A percentile compares a stretch with the other conserved stretches of the same genome.
These are phyloP conservation scores for Chloropsis hardwickii DNA, from an alignment of 2,113 vertebrate species.

Conservation along the genomic window DNA sequence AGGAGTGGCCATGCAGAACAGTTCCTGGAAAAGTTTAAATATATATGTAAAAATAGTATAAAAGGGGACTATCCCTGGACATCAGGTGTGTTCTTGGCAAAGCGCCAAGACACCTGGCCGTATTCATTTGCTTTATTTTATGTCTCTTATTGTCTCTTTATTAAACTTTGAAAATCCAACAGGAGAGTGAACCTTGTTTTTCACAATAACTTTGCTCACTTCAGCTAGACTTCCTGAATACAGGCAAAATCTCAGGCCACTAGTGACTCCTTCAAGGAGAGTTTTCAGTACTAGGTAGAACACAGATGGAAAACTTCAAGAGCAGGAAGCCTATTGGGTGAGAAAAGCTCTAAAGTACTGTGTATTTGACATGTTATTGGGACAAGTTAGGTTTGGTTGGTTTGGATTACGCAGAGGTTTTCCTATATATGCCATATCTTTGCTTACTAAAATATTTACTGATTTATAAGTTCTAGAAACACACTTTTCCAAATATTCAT, in stretches of 20 bases:
- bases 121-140: too few species aligned
- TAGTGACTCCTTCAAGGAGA: not conserved
- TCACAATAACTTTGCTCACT: too few species aligned
- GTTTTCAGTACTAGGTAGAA: not conserved
- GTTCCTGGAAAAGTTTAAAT: too few species aligned
- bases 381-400: not conserved
- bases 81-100: too few species aligned
- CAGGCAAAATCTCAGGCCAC: not conserved
- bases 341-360: not conserved
- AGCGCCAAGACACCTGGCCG: too few species aligned
- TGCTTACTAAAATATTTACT: not conserved
- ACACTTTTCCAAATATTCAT: not conserved
- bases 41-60: too few species aligned
- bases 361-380: not conserved
- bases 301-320: not conserved
- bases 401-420: not conserved
- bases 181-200: too few species aligned
- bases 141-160: too few species aligned
- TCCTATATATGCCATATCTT: not conserved
- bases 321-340: not conserved
- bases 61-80: too few species aligned
- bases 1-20: too few species aligned
- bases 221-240: not conserved
- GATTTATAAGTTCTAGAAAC: not conserved
- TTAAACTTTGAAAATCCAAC: too few species aligned